phyloP scores from a whole-genome alignment of 2,797 vertebrate genomes.

The Sebastes aleutianus region DNA sequence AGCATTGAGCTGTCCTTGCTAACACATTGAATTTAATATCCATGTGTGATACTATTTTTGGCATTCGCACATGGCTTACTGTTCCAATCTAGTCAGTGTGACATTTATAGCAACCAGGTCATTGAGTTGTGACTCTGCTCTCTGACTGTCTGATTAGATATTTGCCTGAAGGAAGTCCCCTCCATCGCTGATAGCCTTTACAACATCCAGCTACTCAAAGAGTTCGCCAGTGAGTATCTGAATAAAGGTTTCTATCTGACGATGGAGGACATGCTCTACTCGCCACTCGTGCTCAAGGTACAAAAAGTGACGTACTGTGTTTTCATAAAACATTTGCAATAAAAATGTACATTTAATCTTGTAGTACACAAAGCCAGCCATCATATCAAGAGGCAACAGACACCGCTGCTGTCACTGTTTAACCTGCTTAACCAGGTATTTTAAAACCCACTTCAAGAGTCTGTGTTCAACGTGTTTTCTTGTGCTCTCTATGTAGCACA shows the following conservation, averaged over 20 bases:
- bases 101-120: constrained; percentile 62
- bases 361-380: neutral
- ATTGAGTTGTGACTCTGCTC: constrained; percentile 46
- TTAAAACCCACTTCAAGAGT: neutral
- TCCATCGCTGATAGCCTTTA: constrained; percentile 97
- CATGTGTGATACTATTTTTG: constrained; percentile 53
- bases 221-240: constrained; percentile 92
- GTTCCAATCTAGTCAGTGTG: constrained; percentile 38
- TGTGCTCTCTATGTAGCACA: constrained; percentile 82
- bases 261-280: constrained; percentile 94
- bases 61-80: constrained; percentile 20
- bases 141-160: constrained; percentile 81
- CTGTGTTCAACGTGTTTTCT: neutral
- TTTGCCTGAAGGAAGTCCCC: constrained; percentile 95
- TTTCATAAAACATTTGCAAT: neutral
- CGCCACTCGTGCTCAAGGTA: constrained; percentile 95
- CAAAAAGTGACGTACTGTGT: neutral
- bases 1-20: neutral
- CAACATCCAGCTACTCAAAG: constrained; percentile 94
- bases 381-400: neutral
- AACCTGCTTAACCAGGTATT: neutral
- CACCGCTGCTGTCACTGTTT: neutral
- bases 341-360: neutral
- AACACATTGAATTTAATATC: constrained; percentile 36
- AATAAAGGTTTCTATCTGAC: constrained; percentile 97